These are phyloP conservation scores for Apis dorsata DNA, from an alignment of 1,140 invertebrate species.

Conservation along the genomic window DNA sequence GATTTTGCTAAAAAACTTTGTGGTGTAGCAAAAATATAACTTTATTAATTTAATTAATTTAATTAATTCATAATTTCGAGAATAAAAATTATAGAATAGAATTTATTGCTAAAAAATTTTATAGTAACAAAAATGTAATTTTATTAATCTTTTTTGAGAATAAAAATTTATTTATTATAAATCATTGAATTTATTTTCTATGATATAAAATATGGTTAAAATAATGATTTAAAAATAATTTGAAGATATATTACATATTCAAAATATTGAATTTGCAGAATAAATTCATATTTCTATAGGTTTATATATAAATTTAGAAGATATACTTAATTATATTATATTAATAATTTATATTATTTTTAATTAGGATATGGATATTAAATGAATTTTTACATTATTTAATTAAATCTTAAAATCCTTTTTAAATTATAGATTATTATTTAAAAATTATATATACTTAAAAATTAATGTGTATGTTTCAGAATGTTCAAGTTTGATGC, in stretches of 20 bases:
- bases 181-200: constrained; percentile 79
- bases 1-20: constrained; percentile 65
- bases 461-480: constrained; percentile 78
- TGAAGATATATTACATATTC: constrained; percentile 81
- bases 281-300: constrained; percentile 81
- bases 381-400: not conserved
- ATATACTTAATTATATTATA: constrained; percentile 78
- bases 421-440: constrained; percentile 82
- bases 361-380: not conserved
- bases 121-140: constrained; percentile 55
- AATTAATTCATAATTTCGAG: not conserved
- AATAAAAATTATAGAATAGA: constrained; percentile 8
- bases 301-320: constrained; percentile 83
- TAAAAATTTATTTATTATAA: constrained; percentile 79
- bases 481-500: constrained; percentile 64
- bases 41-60: not conserved
- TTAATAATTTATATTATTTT: constrained; percentile 66
- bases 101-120: constrained; percentile 60
- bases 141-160: not conserved
- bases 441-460: constrained; percentile 74
- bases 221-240: constrained; percentile 77
- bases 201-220: constrained; percentile 67
- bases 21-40: constrained; percentile 54
- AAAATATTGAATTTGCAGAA: constrained; percentile 36
- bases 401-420: constrained; percentile 18